Conservation (phyloP, 2,888 invertebrate species). For the Diarsia brunnea region DNA sequence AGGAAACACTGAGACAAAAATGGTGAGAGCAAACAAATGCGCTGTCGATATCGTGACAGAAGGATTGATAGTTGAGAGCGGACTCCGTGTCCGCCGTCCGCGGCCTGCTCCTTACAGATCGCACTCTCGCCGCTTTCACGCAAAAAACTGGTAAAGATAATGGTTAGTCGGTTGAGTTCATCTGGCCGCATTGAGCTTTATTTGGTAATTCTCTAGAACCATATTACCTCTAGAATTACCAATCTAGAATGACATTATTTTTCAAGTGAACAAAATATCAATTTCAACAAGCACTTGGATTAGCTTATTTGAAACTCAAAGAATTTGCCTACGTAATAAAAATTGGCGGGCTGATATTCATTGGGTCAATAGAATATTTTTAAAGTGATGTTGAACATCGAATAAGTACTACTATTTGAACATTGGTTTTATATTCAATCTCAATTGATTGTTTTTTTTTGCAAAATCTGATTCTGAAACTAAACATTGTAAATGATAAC, state of each 20-base stretch:
- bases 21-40: conserved; percentile 89
- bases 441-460: neutral
- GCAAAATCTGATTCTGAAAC: conserved; percentile 2
- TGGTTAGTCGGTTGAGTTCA: conserved; percentile 20
- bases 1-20: conserved; percentile 87
- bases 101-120: conserved; percentile 53
- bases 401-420: conserved; percentile 16
- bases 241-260: conserved; percentile 5
- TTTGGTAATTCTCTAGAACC: no score
- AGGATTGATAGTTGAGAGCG: conserved; percentile 86
- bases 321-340: conserved; percentile 14
- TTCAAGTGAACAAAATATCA: conserved; percentile 23
- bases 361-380: conserved; percentile 32
- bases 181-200: conserved; percentile 12
- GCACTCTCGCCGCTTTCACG: conserved; percentile 47
- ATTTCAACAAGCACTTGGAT: conserved; percentile 1
- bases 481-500: neutral
- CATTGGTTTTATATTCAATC: neutral
- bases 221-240: no score
- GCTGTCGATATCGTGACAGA: conserved; percentile 88
- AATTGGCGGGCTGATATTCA: conserved; percentile 2
- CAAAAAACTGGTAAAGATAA: conserved; percentile 60
- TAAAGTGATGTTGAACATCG: conserved; percentile 9
- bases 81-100: conserved; percentile 44
- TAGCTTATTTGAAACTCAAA: conserved; percentile 30